phyloP scores from a whole-genome alignment of 1,140 invertebrate species.

The Bathynomus jamesi region DNA sequence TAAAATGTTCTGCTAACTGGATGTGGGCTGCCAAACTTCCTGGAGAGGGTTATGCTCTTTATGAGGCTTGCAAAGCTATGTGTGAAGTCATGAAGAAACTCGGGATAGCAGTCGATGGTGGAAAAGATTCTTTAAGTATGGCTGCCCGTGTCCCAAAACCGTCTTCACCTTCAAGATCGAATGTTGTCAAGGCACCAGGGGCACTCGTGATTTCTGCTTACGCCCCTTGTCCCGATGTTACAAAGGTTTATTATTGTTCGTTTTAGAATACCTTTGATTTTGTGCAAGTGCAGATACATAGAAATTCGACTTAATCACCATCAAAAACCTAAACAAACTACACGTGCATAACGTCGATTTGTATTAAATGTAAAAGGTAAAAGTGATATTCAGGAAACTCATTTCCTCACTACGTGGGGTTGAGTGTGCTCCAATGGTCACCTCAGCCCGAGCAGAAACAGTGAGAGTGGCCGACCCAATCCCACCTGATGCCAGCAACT shows the following conservation, averaged over 20 bases:
- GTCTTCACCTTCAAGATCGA: conserved; percentile 14
- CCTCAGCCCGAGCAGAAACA: no score
- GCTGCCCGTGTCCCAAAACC: conserved; percentile 77
- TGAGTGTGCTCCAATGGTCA: no score
- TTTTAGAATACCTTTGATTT: no score
- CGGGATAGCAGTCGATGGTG: conserved; percentile 90
- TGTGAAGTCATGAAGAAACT: conserved; percentile 75
- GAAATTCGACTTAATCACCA: no score
- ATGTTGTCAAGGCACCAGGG: conserved; percentile 45
- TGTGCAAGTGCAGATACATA: no score
- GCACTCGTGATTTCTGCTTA: conserved; percentile 91
- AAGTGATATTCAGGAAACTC: no score
- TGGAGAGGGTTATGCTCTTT: conserved; percentile 79
- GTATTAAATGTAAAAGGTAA: no score
- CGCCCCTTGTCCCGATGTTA: conserved; percentile 83
- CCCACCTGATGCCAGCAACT: no score
- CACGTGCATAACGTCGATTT: no score
- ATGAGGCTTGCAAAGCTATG: conserved; percentile 79
- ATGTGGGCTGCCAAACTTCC: conserved; percentile 97
- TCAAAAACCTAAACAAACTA: no score
- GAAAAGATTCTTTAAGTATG: conserved; percentile 97
- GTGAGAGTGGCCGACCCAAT: no score
- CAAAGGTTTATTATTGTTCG: conserved; percentile 38
- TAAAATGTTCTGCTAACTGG: conserved; percentile 98
- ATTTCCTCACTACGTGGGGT: no score